phyloP scores from a whole-genome alignment of 2,113 vertebrate species.

The Paramisgurnus dabryanus region DNA sequence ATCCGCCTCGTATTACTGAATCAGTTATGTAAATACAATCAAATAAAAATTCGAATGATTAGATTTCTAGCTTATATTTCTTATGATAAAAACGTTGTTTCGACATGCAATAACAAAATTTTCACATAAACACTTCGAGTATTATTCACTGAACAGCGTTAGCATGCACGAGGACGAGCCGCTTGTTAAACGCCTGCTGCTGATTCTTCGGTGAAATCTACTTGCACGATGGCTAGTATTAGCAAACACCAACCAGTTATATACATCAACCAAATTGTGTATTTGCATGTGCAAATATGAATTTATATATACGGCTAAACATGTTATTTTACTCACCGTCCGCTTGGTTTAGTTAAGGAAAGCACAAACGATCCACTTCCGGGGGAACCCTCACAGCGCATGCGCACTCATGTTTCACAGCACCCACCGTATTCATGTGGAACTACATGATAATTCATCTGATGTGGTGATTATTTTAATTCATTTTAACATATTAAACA shows the following conservation, averaged over 20 bases:
- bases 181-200: not conserved
- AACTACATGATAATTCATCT: not conserved
- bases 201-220: not conserved
- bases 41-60: not conserved
- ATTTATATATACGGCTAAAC: not conserved
- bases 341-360: not conserved
- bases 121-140: not conserved
- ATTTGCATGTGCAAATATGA: not conserved
- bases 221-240: not conserved
- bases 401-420: not conserved
- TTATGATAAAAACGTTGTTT: not conserved
- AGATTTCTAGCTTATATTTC: no score
- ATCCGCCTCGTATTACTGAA: not conserved
- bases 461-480: no score
- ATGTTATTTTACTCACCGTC: conserved; percentile 2
- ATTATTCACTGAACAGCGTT: not conserved
- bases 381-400: not conserved
- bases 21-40: no score
- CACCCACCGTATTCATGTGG: not conserved
- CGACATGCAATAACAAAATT: not conserved
- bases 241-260: no score
- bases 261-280: no score
- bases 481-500: no score
- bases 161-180: not conserved
- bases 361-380: conserved; percentile 10